Conservation (phyloP, 35 echinoderm and acorn worm species). For the Apostichopus japonicus region DNA sequence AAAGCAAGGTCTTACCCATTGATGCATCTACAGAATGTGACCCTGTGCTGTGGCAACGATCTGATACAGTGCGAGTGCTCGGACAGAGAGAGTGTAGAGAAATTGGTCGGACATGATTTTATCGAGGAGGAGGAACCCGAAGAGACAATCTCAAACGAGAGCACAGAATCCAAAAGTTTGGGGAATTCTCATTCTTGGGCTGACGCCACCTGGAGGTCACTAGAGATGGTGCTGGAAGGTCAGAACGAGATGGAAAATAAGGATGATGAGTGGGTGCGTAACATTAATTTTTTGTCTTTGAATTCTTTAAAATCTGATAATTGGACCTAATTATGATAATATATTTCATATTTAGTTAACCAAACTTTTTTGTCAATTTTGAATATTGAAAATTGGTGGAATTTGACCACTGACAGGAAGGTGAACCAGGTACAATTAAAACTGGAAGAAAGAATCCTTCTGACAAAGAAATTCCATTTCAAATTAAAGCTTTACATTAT, state of each 20-base stretch:
- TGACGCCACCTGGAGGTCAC: constrained; percentile 34
- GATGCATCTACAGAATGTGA: not conserved
- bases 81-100: constrained; percentile 11
- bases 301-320: too few species aligned
- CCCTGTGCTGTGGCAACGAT: constrained; percentile 11
- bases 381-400: too few species aligned
- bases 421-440: too few species aligned
- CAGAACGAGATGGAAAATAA: not conserved
- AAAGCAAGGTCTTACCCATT: constrained; percentile 15
- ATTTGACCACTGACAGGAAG: too few species aligned
- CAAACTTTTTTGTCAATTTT: too few species aligned
- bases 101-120: not conserved
- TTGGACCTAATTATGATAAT: too few species aligned
- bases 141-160: not conserved
- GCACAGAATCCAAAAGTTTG: not conserved
- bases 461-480: too few species aligned
- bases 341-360: too few species aligned
- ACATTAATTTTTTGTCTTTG: not conserved
- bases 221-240: constrained; percentile 19
- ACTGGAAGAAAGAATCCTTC: too few species aligned
- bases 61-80: constrained; percentile 28
- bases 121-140: not conserved
- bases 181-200: constrained; percentile 41
- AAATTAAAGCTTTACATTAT: too few species aligned
- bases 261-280: not conserved